Conservation (phyloP, 2,888 invertebrate species). For the Agrilus mali region DNA sequence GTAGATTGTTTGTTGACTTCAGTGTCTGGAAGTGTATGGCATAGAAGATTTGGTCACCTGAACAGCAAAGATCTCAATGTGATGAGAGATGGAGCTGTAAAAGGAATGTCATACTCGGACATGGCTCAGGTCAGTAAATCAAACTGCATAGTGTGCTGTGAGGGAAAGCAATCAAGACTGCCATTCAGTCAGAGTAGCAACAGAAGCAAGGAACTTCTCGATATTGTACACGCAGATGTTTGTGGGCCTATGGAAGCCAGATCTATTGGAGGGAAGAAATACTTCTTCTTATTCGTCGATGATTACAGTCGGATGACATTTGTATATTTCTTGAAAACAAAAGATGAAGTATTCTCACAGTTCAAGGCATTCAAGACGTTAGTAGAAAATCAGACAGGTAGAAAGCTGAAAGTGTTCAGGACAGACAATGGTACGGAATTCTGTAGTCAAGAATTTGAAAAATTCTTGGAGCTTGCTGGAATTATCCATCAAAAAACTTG, state of each 20-base stretch:
- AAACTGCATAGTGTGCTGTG: too few relatives aligned
- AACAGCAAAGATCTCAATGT: too few relatives aligned
- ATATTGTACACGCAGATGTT: constrained; percentile 15
- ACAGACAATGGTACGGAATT: constrained; percentile 19
- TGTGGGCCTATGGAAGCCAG: too few relatives aligned
- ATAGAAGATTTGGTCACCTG: too few relatives aligned
- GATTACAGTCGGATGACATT: constrained; percentile 5
- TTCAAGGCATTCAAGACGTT: constrained; percentile 20
- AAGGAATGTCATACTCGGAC: too few relatives aligned
- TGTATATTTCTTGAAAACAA: constrained; percentile 7
- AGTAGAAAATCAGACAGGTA: constrained; percentile 19
- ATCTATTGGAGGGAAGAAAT: too few relatives aligned
- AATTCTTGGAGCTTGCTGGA: constrained; percentile 13
- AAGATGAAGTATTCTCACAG: constrained; percentile 18
- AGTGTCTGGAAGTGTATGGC: too few relatives aligned
- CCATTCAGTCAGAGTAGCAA: constrained; percentile 5
- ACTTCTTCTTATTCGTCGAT: background rate
- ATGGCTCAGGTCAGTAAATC: too few relatives aligned
- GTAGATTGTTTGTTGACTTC: too few relatives aligned
- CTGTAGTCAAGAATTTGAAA: constrained; percentile 12
- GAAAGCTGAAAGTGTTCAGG: constrained; percentile 18
- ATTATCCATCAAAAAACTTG: constrained; percentile 20
- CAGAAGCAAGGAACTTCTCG: constrained; percentile 12
- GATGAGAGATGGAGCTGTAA: too few relatives aligned
- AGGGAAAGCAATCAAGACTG: too few relatives aligned